Percentiles rank a stretch among this genome's conserved stretches.
Evolutionary conservation across 2,797 vertebrate species (phyloP).

Genomic region (Thalassophryne amazonica): DNA sequence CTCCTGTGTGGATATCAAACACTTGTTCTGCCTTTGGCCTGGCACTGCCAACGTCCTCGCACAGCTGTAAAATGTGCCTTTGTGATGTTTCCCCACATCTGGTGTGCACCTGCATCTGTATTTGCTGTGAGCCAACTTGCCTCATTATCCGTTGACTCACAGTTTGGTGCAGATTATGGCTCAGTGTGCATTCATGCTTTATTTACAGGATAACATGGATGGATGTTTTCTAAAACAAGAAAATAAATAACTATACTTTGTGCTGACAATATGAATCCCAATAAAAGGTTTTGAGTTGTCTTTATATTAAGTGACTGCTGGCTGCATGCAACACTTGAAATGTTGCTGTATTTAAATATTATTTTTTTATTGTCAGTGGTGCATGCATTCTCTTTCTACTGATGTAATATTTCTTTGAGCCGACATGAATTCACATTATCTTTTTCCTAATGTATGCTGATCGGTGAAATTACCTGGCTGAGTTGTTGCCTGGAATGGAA

Average conservation of each 20-base stretch:
- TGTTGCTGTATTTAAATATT: too few relatives aligned
- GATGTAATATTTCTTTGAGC: neutral
- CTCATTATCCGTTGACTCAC: constrained; percentile 18
- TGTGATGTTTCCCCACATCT: constrained; percentile 25
- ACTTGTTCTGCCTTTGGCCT: constrained; percentile 25
- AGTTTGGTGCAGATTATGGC: constrained; percentile 7
- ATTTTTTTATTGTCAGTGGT: too few relatives aligned
- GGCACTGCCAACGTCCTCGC: neutral
- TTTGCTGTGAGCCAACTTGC: constrained; percentile 20
- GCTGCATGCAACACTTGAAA: too few relatives aligned
- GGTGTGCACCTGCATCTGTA: constrained; percentile 36
- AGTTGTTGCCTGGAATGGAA: too few relatives aligned
- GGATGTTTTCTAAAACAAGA: too few relatives aligned
- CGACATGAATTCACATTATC: neutral
- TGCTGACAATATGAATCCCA: too few relatives aligned
- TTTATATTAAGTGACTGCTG: too few relatives aligned
- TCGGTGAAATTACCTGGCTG: neutral
- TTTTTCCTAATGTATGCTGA: neutral
- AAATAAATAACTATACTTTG: too few relatives aligned
- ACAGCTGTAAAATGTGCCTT: constrained; percentile 12
- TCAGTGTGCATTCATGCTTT: constrained; percentile 3
- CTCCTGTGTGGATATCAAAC: constrained; percentile 10
- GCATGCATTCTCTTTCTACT: too few relatives aligned
- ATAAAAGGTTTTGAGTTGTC: too few relatives aligned
- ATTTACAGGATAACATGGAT: too few relatives aligned